Conservation (phyloP, 2,113 vertebrate species). For the Terrapene triunguis region DNA sequence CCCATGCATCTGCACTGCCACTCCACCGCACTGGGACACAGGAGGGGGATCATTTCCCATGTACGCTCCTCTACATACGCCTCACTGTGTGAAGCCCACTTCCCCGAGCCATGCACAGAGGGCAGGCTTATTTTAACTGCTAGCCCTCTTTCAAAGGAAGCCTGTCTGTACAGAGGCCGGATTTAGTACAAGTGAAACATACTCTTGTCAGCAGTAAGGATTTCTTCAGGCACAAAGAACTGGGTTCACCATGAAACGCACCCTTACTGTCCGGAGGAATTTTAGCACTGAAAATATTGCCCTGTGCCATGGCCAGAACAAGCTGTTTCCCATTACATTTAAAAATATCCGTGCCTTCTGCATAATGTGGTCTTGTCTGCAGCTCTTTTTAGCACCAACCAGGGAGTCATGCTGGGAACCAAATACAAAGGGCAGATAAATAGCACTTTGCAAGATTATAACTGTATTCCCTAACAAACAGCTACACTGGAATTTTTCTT, state of each 20-base stretch:
- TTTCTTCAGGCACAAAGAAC: not conserved
- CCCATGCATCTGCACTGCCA: not conserved
- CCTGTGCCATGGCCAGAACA: not conserved
- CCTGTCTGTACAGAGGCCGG: too few relatives aligned
- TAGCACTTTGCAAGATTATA: not conserved
- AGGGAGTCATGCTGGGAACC: not conserved
- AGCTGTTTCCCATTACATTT: not conserved
- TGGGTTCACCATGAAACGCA: not conserved
- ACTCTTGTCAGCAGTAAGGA: not conserved
- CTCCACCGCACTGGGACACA: not conserved
- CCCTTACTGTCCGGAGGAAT: not conserved
- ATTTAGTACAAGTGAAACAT: not conserved
- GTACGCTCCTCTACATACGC: not conserved
- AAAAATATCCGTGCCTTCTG: not conserved
- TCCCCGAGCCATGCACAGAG: not conserved
- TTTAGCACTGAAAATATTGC: accelerated
- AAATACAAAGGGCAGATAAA: accelerated
- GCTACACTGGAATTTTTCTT: not conserved
- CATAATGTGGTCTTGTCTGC: accelerated
- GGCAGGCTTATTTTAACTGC: not conserved
- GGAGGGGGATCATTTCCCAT: not conserved
- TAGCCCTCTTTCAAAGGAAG: not conserved
- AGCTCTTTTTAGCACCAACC: not conserved
- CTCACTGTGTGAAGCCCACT: accelerated
- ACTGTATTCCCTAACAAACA: accelerated